Conservation (phyloP, 1,140 invertebrate species). For the Papilio polytes region DNA sequence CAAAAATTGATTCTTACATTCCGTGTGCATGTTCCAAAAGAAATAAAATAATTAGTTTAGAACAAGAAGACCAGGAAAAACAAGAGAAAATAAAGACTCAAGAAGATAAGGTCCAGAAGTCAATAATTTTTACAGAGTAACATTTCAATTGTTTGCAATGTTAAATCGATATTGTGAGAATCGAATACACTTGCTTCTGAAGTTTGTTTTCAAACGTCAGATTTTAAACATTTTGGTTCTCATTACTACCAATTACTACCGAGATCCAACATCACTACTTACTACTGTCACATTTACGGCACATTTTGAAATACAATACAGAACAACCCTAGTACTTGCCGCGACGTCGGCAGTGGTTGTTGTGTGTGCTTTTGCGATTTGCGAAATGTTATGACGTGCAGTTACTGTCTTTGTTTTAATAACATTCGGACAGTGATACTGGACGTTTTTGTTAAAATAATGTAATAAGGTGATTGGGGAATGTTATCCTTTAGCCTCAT, state of each 20-base stretch:
- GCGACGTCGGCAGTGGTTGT: slow-evolving; percentile 49
- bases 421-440: slow-evolving; percentile 67
- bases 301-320: slow-evolving; percentile 9
- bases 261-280: slow-evolving; percentile 16
- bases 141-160: background rate
- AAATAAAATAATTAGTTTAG: slow-evolving; percentile 44
- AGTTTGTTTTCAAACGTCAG: background rate
- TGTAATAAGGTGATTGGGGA: slow-evolving; percentile 62
- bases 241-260: slow-evolving; percentile 14
- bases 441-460: slow-evolving; percentile 62
- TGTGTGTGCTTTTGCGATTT: slow-evolving; percentile 60
- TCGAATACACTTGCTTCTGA: too few relatives aligned
- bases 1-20: slow-evolving; percentile 50
- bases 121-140: slow-evolving; percentile 32
- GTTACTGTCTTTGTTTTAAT: slow-evolving; percentile 78
- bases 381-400: slow-evolving; percentile 82
- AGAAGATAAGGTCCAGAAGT: background rate
- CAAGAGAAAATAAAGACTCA: slow-evolving; percentile 1
- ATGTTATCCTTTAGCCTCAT: slow-evolving; percentile 54
- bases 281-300: background rate
- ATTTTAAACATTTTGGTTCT: background rate
- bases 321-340: slow-evolving; percentile 52
- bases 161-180: too few relatives aligned
- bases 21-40: slow-evolving; percentile 51
- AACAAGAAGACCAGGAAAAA: background rate